Conservation (phyloP, 2,888 invertebrate species). For the Drosophila parthenogenetica region DNA sequence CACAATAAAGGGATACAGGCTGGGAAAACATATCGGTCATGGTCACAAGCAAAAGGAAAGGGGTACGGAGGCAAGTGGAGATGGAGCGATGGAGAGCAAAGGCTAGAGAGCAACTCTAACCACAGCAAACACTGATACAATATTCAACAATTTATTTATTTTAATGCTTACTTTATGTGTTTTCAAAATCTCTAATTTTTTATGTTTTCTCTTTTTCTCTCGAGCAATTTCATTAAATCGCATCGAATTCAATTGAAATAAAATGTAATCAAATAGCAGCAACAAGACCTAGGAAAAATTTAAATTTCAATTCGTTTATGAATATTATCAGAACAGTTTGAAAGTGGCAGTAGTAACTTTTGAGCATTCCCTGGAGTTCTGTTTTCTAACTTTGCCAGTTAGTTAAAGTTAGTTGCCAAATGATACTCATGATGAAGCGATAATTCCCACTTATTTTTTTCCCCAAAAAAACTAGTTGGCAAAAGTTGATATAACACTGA, state of each 20-base stretch:
- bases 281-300: background rate
- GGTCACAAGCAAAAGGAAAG: background rate
- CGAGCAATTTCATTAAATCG: conserved; percentile 7
- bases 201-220: conserved; percentile 30
- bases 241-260: background rate
- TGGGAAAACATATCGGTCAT: conserved; percentile 1
- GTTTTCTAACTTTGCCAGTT: background rate
- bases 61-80: too few species aligned
- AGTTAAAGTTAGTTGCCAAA: background rate
- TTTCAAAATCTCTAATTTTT: conserved; percentile 30
- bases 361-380: background rate
- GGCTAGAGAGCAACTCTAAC: conserved; percentile 14
- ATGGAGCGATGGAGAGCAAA: background rate
- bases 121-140: conserved; percentile 25
- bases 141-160: conserved; percentile 67
- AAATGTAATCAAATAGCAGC: background rate
- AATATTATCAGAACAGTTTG: background rate
- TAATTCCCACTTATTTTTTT: conserved; percentile 1
- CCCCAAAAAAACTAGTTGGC: background rate
- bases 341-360: background rate
- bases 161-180: conserved; percentile 36
- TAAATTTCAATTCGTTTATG: conserved; percentile 4
- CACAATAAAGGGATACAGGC: background rate
- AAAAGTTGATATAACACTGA: conserved; percentile 4
- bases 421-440: background rate